phyloP scores from a whole-genome alignment of 2,797 vertebrate genomes.

The Potorous gilbertii region DNA sequence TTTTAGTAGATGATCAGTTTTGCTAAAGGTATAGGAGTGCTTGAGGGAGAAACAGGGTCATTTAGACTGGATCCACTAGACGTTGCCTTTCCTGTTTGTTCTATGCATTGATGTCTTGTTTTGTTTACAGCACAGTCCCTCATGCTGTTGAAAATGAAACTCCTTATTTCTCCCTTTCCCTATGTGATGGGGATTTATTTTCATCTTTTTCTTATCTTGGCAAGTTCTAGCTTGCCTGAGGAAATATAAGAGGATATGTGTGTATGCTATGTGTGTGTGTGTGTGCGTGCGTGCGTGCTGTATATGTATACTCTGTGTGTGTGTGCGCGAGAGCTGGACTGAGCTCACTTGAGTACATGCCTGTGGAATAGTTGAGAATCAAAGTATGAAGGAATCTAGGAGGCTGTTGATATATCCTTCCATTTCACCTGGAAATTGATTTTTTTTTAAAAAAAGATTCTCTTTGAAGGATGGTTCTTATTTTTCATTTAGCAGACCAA shows the following conservation, averaged over 20 bases:
- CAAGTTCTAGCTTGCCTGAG: slow-evolving; percentile 3
- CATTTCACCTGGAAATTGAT: neutral
- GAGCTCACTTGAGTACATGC: neutral
- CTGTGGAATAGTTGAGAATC: neutral
- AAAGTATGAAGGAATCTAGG: neutral
- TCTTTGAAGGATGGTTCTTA: slow-evolving; percentile 1
- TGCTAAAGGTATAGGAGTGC: neutral
- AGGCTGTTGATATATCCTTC: neutral
- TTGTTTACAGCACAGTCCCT: neutral
- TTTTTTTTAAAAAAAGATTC: neutral
- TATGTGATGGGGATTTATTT: slow-evolving; percentile 30
- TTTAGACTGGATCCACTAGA: neutral
- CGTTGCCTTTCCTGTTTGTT: neutral
- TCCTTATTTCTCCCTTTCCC: neutral
- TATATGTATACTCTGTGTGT: neutral
- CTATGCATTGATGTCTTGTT: neutral
- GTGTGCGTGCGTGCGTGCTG: neutral
- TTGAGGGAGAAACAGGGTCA: neutral
- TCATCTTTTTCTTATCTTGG: neutral
- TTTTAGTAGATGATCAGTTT: neutral
- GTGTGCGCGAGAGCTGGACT: neutral
- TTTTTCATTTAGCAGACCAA: slow-evolving; percentile 9
- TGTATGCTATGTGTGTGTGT: slow-evolving; percentile 3
- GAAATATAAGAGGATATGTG: neutral
- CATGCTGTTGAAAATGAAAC: neutral